Base-by-base conservation (phyloP, 2,888 invertebrate genomes). In the Papilio demoleus region DNA sequence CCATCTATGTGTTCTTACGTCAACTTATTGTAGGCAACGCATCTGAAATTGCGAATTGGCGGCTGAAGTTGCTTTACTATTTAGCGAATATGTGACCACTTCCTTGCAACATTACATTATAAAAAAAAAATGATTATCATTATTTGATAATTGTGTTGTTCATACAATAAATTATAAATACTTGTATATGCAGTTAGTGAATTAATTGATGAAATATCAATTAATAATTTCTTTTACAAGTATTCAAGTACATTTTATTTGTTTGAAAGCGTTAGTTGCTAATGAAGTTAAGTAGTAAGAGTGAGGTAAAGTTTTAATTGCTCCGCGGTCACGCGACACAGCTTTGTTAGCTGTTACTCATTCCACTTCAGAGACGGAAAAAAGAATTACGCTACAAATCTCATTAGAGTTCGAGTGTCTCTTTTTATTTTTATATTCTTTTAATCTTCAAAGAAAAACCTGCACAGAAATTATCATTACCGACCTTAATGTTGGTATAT, bases 281-380 rank as follows among this genome's bases (percentile, higher is more conserved):
- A 68, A 68, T 68, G 68, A 68, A 65, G 65, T 68, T 68, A 68
- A 68, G 68, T 63, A 68, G 58, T 47, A 45, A 50, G 40, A 65
- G 68, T 65, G 42, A 60, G 68, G 65, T 68, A 68, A 68, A 68
- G 65, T 65, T 68, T 68, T 68, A 68, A 68, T 68, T 68, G 60
- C 68, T 65, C 60, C 14, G 60, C 59, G 68, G 68, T 60, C 64
- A 64, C 68, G 60, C 68, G 68, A 68, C 68, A 60, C 64, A 59
- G 68, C 68, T 68, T 53, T 68, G 68, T 65, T 53, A 64, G 50
- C 64, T 65, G 68, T 68, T 68, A 68, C 64, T 68, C 63, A 64
- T 50, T 65, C 64, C 31, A 60, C 50, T 68, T 68, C 50, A 53
- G 64, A 68, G 50, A 65, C 17, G 17, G 12, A 36, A 58, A 68